Conservation (phyloP, 2,888 invertebrate genomes). For the Stenotaenia linearis region DNA sequence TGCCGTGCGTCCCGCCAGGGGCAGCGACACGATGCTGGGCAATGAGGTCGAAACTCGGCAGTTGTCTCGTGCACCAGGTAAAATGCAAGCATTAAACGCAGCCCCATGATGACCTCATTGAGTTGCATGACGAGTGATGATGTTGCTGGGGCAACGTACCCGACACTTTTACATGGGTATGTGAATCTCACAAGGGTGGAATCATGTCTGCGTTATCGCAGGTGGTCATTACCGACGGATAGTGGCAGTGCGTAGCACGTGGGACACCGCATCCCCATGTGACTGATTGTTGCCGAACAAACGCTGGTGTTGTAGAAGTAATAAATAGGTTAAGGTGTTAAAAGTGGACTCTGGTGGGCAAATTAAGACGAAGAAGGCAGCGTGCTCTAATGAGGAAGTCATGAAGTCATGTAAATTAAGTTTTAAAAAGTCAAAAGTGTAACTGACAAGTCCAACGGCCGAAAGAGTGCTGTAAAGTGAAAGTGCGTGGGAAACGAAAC, state of each 20-base stretch:
- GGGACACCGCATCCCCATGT: neutral
- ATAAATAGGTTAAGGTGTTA: neutral
- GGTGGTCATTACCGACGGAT: neutral
- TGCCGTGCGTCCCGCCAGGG: neutral
- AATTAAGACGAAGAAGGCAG: neutral
- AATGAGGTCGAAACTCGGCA: neutral
- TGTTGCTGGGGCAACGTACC: neutral
- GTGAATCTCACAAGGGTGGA: neutral
- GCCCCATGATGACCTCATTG: neutral
- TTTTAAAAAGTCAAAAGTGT: too few species aligned
- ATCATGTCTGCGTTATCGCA: neutral
- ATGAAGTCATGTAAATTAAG: neutral
- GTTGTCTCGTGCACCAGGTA: neutral
- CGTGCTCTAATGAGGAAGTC: neutral
- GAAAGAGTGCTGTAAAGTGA: too few species aligned
- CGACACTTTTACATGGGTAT: neutral
- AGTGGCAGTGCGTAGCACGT: neutral
- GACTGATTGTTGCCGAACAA: neutral
- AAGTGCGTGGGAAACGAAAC: too few species aligned
- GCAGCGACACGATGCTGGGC: slow-evolving; percentile 24
- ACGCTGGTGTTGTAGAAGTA: neutral
- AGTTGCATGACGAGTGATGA: neutral
- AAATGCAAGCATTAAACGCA: neutral
- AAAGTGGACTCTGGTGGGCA: neutral
- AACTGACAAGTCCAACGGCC: too few species aligned